Percentiles rank a stretch among this genome's conserved stretches.
These are phyloP conservation scores for Slavum lentiscoides DNA, from an alignment of 2,888 invertebrate species.

Conservation along the genomic window DNA sequence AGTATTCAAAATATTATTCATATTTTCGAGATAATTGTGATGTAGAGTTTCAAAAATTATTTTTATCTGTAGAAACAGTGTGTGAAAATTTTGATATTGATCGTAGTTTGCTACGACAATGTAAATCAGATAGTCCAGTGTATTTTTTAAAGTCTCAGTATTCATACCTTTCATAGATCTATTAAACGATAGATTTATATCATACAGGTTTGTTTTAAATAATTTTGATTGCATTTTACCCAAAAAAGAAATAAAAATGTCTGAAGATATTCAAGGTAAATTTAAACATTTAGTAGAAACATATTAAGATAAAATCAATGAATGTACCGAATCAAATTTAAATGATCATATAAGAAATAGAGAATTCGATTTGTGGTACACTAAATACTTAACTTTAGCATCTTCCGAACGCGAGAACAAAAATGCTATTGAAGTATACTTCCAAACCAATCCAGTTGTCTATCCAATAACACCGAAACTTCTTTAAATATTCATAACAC, in stretches of 20 bases:
- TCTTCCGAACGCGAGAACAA: neutral
- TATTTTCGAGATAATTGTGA: too few relatives aligned
- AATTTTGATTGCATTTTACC: too few relatives aligned
- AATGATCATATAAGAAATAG: neutral
- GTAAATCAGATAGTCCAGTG: constrained; percentile 5
- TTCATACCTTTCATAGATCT: constrained; percentile 11
- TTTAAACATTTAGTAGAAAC: too few relatives aligned
- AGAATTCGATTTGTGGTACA: neutral
- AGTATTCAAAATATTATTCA: too few relatives aligned
- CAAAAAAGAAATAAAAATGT: too few relatives aligned
- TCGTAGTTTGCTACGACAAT: neutral
- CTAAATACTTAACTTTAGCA: constrained; percentile 3
- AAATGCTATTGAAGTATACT: constrained; percentile 5
- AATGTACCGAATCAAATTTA: too few relatives aligned
- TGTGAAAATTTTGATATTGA: too few relatives aligned
- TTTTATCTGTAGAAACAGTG: too few relatives aligned
- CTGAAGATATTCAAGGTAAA: too few relatives aligned
- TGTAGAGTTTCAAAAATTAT: too few relatives aligned
- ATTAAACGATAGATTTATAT: constrained; percentile 9
- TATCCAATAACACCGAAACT: neutral
- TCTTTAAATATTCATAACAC: constrained; percentile 12
- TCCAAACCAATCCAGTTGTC: neutral
- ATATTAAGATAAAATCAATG: too few relatives aligned
- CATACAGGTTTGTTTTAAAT: neutral
- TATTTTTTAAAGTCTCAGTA: constrained; percentile 2